Base-by-base conservation (phyloP, 1,140 invertebrate genomes). In the Dreissena rostriformis region DNA sequence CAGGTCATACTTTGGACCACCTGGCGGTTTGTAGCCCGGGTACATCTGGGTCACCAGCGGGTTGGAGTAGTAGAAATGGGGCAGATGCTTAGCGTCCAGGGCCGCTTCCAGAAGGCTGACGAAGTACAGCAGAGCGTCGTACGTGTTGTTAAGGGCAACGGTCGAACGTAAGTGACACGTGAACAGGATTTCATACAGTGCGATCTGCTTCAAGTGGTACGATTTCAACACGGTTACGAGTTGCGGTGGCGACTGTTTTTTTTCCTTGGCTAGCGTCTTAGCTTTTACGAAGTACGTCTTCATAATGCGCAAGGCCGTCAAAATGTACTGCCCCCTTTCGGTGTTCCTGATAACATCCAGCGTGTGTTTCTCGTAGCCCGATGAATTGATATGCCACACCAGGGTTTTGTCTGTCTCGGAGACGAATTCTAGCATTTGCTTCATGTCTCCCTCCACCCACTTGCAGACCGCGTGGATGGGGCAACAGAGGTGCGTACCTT, bases 351-450 rank as follows among this genome's bases (percentile, higher is more conserved):
- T 70, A 26, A 72, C 71, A 81, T 81, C 79, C 26, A 81, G 49
- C 11, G 55, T 73, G 79, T 81, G 57, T 61, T 52, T 81, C 39
- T 81, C 79, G 28, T 81, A 81, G 28, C 67, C 79, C 39, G 67
- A 49, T 0, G 79, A 81, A 49, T 73, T 73, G 4, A 73, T 73
- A 22, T 24, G 52, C 79, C 79, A 81, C 14, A 80, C 77, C 49
- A 70, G 39, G 7, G 76, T 4, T 19, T 53, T 68, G 14, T 11
- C 52, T 5, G 65, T 29, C 8, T 70, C 66, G 12, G 57, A 24
- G 22, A 61, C 22, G 22, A 61, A 61, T 61, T 61, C 57, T n/a
- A 61, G 57, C 57, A 61, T 61, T 61, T 24, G 57, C 4, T n/a
- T 24, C 57, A 61, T 61, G 22, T 66, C 57, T 17, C 71, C 78